phyloP scores from a whole-genome alignment of 2,888 invertebrate species.

The Tetragonula carbonaria region DNA sequence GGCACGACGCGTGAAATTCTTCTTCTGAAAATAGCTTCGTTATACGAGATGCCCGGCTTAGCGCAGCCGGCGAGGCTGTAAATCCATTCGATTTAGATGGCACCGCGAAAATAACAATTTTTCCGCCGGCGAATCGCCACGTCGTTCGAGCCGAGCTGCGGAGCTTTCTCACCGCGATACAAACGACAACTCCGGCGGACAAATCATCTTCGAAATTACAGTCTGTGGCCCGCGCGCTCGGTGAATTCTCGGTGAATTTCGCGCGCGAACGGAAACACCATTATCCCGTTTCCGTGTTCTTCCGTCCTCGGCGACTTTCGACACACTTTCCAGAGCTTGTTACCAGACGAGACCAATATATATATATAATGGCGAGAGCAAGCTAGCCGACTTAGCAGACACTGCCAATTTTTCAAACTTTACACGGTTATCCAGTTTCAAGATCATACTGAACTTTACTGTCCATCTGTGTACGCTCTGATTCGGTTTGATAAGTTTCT shows the following conservation, averaged over 20 bases:
- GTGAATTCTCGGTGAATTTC: slow-evolving; percentile 10
- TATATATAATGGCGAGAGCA: background rate
- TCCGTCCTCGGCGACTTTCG: slow-evolving; percentile 24
- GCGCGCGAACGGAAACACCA: slow-evolving; percentile 21
- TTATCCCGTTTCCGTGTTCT: slow-evolving; percentile 5
- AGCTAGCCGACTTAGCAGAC: slow-evolving; percentile 25
- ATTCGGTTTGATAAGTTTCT: slow-evolving; percentile 40
- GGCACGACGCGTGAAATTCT: slow-evolving; percentile 60
- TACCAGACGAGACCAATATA: slow-evolving; percentile 15
- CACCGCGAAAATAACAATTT: slow-evolving; percentile 49
- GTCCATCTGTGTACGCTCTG: slow-evolving; percentile 25
- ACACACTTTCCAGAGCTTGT: slow-evolving; percentile 41
- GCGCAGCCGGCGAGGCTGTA: slow-evolving; percentile 22
- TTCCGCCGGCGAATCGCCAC: slow-evolving; percentile 2
- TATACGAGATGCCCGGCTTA: slow-evolving; percentile 40
- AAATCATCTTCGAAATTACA: slow-evolving; percentile 30
- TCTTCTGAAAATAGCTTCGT: slow-evolving; percentile 55
- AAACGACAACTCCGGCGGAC: slow-evolving; percentile 7
- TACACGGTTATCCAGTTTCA: slow-evolving; percentile 14
- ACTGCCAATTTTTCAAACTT: slow-evolving; percentile 52
- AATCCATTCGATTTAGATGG: slow-evolving; percentile 53
- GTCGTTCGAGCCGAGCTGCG: background rate
- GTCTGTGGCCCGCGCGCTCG: background rate
- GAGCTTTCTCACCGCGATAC: background rate
- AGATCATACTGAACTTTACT: slow-evolving; percentile 18